Evolutionary conservation across 2,797 vertebrate genomes (phyloP).

Genomic region (Halcyon smyrnensis): DNA sequence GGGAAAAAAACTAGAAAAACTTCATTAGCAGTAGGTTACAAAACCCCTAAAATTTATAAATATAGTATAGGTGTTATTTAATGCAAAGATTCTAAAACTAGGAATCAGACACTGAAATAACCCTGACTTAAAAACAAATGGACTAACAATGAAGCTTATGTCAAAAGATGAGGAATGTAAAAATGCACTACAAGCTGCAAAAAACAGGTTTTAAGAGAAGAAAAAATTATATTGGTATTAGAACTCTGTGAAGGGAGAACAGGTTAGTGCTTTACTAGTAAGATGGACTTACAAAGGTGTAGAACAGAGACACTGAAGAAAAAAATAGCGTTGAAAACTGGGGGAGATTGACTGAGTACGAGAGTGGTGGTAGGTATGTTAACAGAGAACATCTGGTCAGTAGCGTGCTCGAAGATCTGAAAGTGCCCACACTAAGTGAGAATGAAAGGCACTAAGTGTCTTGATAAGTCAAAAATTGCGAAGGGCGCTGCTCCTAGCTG

Average conservation of each 20-base stretch:
- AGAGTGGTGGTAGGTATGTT: not conserved
- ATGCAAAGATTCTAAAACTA: not conserved
- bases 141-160: not conserved
- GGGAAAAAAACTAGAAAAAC: not conserved
- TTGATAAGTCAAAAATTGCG: not conserved
- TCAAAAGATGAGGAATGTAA: not conserved
- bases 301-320: not conserved
- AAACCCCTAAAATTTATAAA: not conserved
- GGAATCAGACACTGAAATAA: not conserved
- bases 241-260: not conserved
- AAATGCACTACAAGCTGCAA: not conserved
- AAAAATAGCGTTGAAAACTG: not conserved
- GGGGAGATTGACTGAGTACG: fast-evolving
- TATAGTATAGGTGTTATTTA: not conserved
- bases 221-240: not conserved
- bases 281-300: not conserved
- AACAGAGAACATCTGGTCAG: not conserved
- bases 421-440: not conserved
- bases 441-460: not conserved
- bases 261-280: fast-evolving
- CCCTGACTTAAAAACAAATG: not conserved
- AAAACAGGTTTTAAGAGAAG: not conserved
- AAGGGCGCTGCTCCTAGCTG: not conserved
- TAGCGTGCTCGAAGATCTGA: not conserved
- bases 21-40: not conserved